Base-by-base conservation (phyloP, 2,113 vertebrate genomes). In the Aramus guarauna region DNA sequence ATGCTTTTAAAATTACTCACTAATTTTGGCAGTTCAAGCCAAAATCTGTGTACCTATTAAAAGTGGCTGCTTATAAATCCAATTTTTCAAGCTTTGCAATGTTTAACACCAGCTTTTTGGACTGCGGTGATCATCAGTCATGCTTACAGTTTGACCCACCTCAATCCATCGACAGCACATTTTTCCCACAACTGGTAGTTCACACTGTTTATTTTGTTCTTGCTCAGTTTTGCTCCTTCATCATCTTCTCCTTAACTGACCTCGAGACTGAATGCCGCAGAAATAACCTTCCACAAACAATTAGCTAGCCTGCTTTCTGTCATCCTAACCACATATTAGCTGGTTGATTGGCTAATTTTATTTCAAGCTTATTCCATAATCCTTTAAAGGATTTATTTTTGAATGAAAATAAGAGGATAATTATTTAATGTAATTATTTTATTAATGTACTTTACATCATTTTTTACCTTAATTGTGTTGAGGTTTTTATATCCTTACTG, bases 1-100 rank as follows among this genome's bases (percentile, higher is more conserved):
- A 39, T 94, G 58, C 67, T 94, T 94, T 85, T 66, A 79, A 85
- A 88, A 90, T 93, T 88, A 76, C 77, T 94, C 73, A 84, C 52
- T 71, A 6, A 79, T 26, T 39, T 47, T 48, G 82, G 58, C 87
- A 72, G 27, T 64, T 48, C 0, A 4, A 68, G 21, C 18, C 41
- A 47, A 78, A 91, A 53, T 56, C 71, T 67, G 6, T 75, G 73
- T 45, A 47, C 84, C 34, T 85, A 9, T 79, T 85, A 15, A 39
- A 88, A 92, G 23, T 4, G 9, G 19, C 27, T 75, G 12, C 17
- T 66, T 60, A 55, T 12, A 52, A 64, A 73, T 29, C 27, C 13
- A 36, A 19, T 37, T 69, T 91, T 77, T 66, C 39, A 75, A 92
- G 21, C 8, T 45, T 36, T 60, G 9, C 34, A 13, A 4, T 39